These are phyloP conservation scores for Herpailurus yagouaroundi DNA, from an alignment of 2,113 vertebrate genomes.

Conservation along the genomic window DNA sequence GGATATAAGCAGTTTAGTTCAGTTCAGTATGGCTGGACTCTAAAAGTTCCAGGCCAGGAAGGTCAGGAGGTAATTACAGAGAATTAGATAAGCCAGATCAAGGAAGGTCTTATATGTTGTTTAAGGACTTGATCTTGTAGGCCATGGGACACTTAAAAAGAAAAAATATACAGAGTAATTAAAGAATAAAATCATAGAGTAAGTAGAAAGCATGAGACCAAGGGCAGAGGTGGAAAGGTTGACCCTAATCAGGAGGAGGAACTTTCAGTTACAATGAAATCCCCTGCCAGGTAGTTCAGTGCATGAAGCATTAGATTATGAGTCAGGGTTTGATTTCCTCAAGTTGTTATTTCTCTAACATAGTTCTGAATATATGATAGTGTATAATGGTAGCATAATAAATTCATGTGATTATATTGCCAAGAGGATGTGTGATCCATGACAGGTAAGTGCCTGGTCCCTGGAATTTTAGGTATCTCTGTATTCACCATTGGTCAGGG, in stretches of 20 bases:
- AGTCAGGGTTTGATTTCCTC: not conserved
- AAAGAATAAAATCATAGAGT: not conserved
- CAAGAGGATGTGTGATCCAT: not conserved
- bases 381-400: not conserved
- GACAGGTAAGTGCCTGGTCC: not conserved
- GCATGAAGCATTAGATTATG: slow-evolving; percentile 24
- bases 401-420: not conserved
- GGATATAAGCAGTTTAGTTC: not conserved
- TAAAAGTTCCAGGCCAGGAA: not conserved
- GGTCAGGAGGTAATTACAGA: not conserved
- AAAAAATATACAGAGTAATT: not conserved
- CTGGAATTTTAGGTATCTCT: slow-evolving; percentile 8
- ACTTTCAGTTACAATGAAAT: slow-evolving; percentile 18
- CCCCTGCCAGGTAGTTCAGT: not conserved
- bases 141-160: not conserved
- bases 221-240: not conserved
- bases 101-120: not conserved
- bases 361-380: slow-evolving; percentile 11
- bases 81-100: slow-evolving; percentile 34
- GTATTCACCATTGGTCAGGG: not conserved
- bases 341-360: slow-evolving; percentile 2
- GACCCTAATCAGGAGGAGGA: not conserved
- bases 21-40: not conserved
- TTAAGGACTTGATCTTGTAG: slow-evolving; percentile 29
- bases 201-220: slow-evolving; percentile 22